These are phyloP conservation scores for Ephestia elutella DNA, from an alignment of 1,140 invertebrate species.

Conservation along the genomic window DNA sequence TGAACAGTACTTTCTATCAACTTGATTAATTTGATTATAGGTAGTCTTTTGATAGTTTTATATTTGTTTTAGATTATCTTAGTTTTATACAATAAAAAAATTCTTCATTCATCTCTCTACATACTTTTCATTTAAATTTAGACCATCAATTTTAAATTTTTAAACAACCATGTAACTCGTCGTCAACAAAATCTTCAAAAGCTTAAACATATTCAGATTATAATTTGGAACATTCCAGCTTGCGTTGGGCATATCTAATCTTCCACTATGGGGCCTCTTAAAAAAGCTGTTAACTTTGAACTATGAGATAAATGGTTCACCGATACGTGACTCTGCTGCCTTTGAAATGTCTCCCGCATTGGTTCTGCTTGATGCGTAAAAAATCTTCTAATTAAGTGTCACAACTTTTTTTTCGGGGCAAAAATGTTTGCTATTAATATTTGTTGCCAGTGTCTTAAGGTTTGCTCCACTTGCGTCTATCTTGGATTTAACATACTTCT, in stretches of 20 bases:
- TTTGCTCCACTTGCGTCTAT: neutral
- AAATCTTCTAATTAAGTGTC: conserved; percentile 10
- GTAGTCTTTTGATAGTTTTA: too few relatives aligned
- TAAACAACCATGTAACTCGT: neutral
- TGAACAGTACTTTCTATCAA: too few relatives aligned
- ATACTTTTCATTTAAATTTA: too few relatives aligned
- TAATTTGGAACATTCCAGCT: neutral
- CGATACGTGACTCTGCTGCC: conserved; percentile 2
- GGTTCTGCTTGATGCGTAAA: conserved; percentile 4
- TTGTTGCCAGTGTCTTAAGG: neutral
- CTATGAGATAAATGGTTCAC: conserved; percentile 4
- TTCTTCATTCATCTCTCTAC: too few relatives aligned
- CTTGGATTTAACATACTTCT: too few relatives aligned
- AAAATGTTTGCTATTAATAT: conserved; percentile 1
- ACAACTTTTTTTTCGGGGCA: neutral
- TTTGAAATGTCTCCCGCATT: conserved; percentile 8
- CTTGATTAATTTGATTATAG: too few relatives aligned
- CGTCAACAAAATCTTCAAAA: neutral
- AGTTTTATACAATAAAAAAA: too few relatives aligned
- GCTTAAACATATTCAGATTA: neutral
- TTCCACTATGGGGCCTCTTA: neutral
- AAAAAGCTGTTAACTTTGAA: conserved; percentile 11
- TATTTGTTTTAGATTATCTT: too few relatives aligned
- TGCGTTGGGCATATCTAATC: conserved; percentile 4
- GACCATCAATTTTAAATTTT: too few relatives aligned